Conservation (phyloP, 2,888 invertebrate species). For the Athalia circularis region DNA sequence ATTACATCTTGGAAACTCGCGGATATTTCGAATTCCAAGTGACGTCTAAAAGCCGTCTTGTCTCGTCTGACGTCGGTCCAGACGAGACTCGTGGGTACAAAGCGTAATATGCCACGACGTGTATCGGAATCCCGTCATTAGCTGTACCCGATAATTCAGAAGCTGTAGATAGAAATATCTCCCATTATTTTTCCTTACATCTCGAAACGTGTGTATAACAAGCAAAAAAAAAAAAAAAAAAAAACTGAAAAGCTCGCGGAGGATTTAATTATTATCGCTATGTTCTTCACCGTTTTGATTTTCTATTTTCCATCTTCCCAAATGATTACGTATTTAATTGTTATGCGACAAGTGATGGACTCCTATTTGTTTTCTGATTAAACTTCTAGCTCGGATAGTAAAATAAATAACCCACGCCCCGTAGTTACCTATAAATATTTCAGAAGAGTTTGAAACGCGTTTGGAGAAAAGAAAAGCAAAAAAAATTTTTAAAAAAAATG, state of each 20-base stretch:
- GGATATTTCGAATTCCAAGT: conserved; percentile 72
- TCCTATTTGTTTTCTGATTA: conserved; percentile 9
- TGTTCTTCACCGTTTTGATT: neutral
- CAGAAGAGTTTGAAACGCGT: conserved; percentile 27
- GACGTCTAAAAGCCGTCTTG: conserved; percentile 64
- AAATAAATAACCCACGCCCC: conserved; percentile 30
- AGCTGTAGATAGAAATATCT: neutral
- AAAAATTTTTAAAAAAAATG: neutral
- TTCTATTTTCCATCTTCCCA: neutral
- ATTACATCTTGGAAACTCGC: conserved; percentile 71
- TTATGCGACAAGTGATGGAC: neutral
- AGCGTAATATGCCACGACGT: conserved; percentile 49
- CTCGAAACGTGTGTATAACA: neutral
- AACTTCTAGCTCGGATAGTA: conserved; percentile 3
- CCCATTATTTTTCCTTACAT: neutral
- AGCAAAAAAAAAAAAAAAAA: too few species aligned
- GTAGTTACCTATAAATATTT: conserved; percentile 26
- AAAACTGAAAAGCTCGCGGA: too few species aligned
- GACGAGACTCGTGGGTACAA: conserved; percentile 21
- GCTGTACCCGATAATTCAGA: conserved; percentile 30
- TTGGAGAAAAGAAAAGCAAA: neutral
- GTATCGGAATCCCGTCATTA: conserved; percentile 51
- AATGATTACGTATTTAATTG: neutral
- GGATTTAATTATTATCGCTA: too few species aligned
- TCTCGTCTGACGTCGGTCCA: conserved; percentile 51